A percentile compares a stretch with the other conserved stretches of the same genome.
Conservation (phyloP, 2,888 invertebrate genomes). For the Idaea biselata region DNA sequence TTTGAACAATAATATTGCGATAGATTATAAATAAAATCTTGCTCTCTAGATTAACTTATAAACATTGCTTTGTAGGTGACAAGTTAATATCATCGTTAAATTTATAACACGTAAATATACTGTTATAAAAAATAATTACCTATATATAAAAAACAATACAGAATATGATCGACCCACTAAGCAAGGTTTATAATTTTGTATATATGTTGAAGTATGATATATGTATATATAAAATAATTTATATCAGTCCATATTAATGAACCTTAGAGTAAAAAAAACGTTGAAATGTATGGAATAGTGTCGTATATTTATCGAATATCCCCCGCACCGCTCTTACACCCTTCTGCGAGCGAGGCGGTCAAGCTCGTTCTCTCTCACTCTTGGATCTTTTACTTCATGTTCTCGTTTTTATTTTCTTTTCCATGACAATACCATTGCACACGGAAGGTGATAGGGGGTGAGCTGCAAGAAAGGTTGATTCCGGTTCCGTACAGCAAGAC, state of each 20-base stretch:
- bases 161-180: not conserved
- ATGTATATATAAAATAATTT: no score
- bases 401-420: conserved; percentile 83
- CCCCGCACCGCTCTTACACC: conserved; percentile 38
- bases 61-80: not conserved
- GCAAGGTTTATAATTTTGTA: not conserved
- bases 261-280: not conserved
- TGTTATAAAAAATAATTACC: not conserved
- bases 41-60: not conserved
- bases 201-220: not conserved
- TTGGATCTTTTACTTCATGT: conserved; percentile 73
- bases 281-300: conserved; percentile 34
- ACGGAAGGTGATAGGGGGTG: conserved; percentile 99
- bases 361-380: conserved; percentile 33
- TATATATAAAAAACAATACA: no score
- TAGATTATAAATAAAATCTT: conserved; percentile 1
- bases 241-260: no score
- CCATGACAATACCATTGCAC: conserved; percentile 91
- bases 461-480: conserved; percentile 99
- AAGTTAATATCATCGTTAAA: not conserved
- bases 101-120: not conserved
- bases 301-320: conserved; percentile 20
- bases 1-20: not conserved
- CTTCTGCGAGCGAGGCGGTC: conserved; percentile 22
- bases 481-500: conserved; percentile 99